Evolutionary conservation across 2,797 vertebrate genomes (phyloP).

Genomic region (Sebastiscus tertius): DNA sequence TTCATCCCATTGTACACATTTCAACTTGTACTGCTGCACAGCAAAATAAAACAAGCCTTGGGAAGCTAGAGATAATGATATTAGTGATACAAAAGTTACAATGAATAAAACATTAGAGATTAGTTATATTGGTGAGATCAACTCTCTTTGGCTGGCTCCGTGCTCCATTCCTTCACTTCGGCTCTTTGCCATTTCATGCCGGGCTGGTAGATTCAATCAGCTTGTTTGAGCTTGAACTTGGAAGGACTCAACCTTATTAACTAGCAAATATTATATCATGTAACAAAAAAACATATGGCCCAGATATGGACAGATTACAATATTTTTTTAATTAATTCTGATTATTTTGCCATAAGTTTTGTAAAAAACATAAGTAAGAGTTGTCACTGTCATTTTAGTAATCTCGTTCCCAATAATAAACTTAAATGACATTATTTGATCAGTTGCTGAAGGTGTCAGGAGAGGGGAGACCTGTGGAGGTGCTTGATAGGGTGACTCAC

Average conservation of each 20-base stretch:
- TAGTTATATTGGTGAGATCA: neutral
- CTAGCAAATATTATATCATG: neutral
- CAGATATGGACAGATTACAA: neutral
- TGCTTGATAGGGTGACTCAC: neutral
- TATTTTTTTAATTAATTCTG: neutral
- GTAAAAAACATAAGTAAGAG: too few species aligned
- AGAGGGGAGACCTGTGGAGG: neutral
- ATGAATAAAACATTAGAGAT: neutral
- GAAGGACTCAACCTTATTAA: neutral
- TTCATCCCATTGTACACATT: conserved; percentile 11
- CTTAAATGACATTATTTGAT: neutral
- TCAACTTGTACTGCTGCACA: neutral
- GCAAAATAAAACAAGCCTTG: neutral
- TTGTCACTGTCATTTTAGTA: neutral
- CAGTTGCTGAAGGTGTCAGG: neutral
- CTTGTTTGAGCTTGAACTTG: neutral
- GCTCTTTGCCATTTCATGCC: neutral
- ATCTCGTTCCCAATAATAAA: neutral
- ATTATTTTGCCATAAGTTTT: too few species aligned
- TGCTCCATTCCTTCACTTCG: neutral
- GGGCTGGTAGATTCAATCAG: neutral
- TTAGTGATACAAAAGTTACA: neutral
- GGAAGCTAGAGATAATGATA: neutral
- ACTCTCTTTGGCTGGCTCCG: neutral
- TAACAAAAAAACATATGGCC: neutral